Conservation (phyloP, 2,888 invertebrate genomes). For the Torymus texanus region DNA sequence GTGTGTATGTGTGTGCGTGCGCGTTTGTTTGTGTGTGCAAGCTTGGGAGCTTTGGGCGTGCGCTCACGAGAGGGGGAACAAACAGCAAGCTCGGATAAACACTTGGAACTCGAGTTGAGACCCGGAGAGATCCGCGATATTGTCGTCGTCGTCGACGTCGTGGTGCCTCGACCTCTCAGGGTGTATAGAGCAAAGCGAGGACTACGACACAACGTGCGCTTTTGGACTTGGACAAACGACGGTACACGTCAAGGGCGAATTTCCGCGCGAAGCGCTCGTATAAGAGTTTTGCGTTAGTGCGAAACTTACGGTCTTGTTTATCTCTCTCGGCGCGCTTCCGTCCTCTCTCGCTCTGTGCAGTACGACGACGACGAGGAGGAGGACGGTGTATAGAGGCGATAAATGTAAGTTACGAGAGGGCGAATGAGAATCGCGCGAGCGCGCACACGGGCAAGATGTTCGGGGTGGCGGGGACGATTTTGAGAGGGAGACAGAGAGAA, state of each 20-base stretch:
- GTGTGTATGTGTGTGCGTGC: background rate
- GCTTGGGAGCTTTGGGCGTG: slow-evolving; percentile 1
- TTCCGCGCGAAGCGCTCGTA: slow-evolving; percentile 1
- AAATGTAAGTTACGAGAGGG: slow-evolving; percentile 3
- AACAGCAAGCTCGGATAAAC: slow-evolving; percentile 41
- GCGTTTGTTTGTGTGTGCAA: background rate
- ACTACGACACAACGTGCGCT: too few species aligned
- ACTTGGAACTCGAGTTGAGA: slow-evolving; percentile 9
- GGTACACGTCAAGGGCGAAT: slow-evolving; percentile 12
- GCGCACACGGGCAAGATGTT: background rate
- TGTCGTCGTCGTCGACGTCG: slow-evolving; percentile 18
- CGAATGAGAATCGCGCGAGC: slow-evolving; percentile 1
- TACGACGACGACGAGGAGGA: too few species aligned
- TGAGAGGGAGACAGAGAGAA: background rate
- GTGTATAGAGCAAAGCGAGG: too few species aligned
- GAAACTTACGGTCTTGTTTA: slow-evolving; percentile 42
- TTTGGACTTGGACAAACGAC: slow-evolving; percentile 16
- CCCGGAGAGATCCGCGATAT: slow-evolving; percentile 26
- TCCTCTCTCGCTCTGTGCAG: background rate
- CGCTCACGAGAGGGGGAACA: background rate
- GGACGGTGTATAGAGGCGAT: background rate
- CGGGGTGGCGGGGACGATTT: background rate
- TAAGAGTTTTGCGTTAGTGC: slow-evolving; percentile 13
- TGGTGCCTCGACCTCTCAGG: too few species aligned
- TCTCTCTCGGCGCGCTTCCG: background rate